These are phyloP conservation scores for Eilema griseolum DNA, from an alignment of 2,888 invertebrate genomes.

Conservation along the genomic window DNA sequence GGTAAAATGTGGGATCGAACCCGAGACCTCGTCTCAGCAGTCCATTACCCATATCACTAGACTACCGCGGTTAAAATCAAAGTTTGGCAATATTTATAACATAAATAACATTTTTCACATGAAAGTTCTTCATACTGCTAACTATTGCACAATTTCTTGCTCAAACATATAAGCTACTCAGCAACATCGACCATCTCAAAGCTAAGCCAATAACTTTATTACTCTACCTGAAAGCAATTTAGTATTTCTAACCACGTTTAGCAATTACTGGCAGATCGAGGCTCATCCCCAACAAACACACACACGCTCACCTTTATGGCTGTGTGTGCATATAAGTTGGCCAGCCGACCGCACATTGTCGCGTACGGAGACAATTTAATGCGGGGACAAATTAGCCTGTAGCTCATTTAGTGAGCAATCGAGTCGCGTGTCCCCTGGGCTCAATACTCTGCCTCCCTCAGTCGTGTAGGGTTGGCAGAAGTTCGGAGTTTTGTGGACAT, in stretches of 20 bases:
- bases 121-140: neutral
- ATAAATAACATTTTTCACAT: neutral
- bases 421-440: slow-evolving; percentile 28
- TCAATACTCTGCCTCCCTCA: slow-evolving; percentile 19
- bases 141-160: neutral
- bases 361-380: slow-evolving; percentile 37
- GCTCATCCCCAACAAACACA: slow-evolving; percentile 2
- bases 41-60: no score
- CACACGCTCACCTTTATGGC: neutral
- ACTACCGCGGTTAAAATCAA: no score
- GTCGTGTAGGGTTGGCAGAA: slow-evolving; percentile 4
- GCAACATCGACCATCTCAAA: slow-evolving; percentile 1
- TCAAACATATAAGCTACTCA: neutral
- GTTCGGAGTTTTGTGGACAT: slow-evolving; percentile 1
- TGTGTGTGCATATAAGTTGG: slow-evolving; percentile 31
- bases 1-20: no score
- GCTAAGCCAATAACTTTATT: neutral
- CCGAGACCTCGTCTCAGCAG: no score
- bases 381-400: slow-evolving; percentile 42
- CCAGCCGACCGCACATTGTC: slow-evolving; percentile 24
- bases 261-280: slow-evolving; percentile 9
- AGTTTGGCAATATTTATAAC: neutral
- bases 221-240: neutral
- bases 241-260: slow-evolving; percentile 16
- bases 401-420: slow-evolving; percentile 48